Conservation (phyloP, 2,888 invertebrate species). For the Stenurella melanura region DNA sequence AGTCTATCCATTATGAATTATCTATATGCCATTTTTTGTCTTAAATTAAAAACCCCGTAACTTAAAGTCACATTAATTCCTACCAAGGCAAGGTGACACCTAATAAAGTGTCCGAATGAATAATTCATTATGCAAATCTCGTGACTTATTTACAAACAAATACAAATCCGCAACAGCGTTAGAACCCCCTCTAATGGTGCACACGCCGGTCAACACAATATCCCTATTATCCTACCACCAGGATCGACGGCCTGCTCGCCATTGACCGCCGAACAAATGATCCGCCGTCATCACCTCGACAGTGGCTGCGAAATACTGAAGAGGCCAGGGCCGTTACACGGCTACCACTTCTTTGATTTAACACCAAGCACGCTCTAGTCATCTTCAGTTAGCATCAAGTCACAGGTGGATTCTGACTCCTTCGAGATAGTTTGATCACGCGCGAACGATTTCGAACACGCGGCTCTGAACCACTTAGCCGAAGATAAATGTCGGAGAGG, state of each 20-base stretch:
- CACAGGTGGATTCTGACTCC: slow-evolving; percentile 46
- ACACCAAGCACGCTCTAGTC: slow-evolving; percentile 67
- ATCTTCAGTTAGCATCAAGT: slow-evolving; percentile 67
- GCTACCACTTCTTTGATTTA: slow-evolving; percentile 70
- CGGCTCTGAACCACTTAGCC: slow-evolving; percentile 35
- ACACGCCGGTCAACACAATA: slow-evolving; percentile 31
- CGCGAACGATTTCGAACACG: slow-evolving; percentile 44
- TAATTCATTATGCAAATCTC: background rate
- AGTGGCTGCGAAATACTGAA: slow-evolving; percentile 62
- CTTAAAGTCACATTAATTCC: background rate
- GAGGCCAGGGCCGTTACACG: slow-evolving; percentile 63
- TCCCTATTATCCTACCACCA: slow-evolving; percentile 23
- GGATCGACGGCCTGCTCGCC: slow-evolving; percentile 48
- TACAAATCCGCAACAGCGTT: background rate
- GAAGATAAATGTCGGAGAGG: slow-evolving; percentile 17
- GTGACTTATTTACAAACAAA: background rate
- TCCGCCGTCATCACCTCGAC: slow-evolving; percentile 61
- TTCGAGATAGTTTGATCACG: slow-evolving; percentile 40
- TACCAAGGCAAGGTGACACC: background rate
- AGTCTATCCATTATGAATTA: background rate
- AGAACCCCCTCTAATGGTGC: slow-evolving; percentile 22
- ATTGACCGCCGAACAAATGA: slow-evolving; percentile 50
- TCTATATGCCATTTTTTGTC: background rate
- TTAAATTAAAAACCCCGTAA: background rate
- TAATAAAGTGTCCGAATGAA: background rate